Conservation (phyloP, 2,888 invertebrate species). For the Ashinkailepas kermadecensis region DNA sequence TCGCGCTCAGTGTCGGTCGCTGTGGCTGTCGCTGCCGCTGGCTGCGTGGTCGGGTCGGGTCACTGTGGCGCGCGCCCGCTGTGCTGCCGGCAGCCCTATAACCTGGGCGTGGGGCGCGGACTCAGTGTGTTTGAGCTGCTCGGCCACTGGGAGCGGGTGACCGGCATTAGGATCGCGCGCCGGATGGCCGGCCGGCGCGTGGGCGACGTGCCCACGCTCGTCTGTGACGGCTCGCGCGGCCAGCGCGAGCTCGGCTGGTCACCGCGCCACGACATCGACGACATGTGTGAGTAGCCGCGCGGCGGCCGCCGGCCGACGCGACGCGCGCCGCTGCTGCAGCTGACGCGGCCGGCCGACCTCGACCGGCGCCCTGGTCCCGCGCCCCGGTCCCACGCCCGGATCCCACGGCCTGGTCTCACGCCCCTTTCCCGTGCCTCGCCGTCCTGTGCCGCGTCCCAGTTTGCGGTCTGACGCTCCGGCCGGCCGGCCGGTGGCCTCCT, state of each 20-base stretch:
- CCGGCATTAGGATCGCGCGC: slow-evolving; percentile 46
- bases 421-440: background rate
- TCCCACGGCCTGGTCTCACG: too few relatives aligned
- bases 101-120: slow-evolving; percentile 51
- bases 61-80: background rate
- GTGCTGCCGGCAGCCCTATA: slow-evolving; percentile 45
- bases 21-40: background rate
- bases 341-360: too few relatives aligned
- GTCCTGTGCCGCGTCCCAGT: background rate
- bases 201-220: slow-evolving; percentile 47
- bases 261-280: slow-evolving; percentile 36
- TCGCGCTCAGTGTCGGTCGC: too few relatives aligned
- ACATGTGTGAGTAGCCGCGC: slow-evolving; percentile 39
- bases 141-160: slow-evolving; percentile 50
- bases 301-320: background rate
- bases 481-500: too few relatives aligned
- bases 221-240: slow-evolving; percentile 38
- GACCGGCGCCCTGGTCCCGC: background rate
- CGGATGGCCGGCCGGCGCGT: slow-evolving; percentile 44
- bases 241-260: slow-evolving; percentile 38
- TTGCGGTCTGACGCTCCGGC: background rate
- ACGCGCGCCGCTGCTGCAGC: too few relatives aligned
- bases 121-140: slow-evolving; percentile 52
- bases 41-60: background rate
- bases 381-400: background rate